Percentiles rank a stretch among this genome's conserved stretches.
These are phyloP conservation scores for Molossus alvarezi DNA, from an alignment of 2,797 vertebrate genomes.

Conservation along the genomic window DNA sequence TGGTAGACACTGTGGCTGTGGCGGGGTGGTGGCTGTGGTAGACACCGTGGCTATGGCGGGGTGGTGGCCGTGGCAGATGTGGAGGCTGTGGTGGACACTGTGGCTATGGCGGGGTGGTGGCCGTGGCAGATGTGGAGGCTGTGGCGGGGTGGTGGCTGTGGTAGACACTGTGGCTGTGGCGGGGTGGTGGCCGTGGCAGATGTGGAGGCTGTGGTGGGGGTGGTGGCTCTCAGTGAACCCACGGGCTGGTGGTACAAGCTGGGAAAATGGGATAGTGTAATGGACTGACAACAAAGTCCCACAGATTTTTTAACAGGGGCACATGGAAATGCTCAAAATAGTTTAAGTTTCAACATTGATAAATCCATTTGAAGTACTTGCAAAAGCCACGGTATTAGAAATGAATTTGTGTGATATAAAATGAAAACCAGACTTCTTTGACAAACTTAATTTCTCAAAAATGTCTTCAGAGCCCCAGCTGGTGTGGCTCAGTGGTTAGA, in stretches of 20 bases:
- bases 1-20: no score
- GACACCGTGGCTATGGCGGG: no score
- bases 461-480: no score
- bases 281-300: background rate
- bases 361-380: slow-evolving; percentile 49
- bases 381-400: background rate
- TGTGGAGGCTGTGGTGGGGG: no score
- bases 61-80: background rate
- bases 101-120: no score
- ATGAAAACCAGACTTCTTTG: slow-evolving; percentile 65
- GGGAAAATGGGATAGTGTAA: background rate
- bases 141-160: no score
- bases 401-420: slow-evolving; percentile 35
- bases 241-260: background rate
- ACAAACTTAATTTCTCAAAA: slow-evolving; percentile 57
- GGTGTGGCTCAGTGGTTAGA: no score
- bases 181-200: no score
- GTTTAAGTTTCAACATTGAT: slow-evolving; percentile 36
- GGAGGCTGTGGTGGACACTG: background rate
- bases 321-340: background rate
- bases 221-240: no score
- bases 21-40: no score
- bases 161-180: no score
- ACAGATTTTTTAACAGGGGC: background rate
- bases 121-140: no score